These are phyloP conservation scores for Caenorhabditis sulstoni DNA, from an alignment of 2,888 invertebrate genomes.

Conservation along the genomic window DNA sequence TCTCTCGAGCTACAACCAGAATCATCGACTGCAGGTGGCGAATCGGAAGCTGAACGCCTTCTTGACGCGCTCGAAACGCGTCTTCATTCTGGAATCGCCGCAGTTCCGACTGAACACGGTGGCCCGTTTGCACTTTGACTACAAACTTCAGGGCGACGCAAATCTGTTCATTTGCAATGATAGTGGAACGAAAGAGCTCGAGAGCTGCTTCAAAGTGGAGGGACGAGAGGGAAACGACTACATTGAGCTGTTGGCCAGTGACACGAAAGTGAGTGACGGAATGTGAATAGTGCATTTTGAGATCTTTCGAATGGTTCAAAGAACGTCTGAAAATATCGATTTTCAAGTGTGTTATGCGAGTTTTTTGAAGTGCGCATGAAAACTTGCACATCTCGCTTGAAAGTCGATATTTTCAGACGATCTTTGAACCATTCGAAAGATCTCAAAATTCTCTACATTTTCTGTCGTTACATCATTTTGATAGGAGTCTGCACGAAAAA, in stretches of 20 bases:
- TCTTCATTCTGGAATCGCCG: slow-evolving; percentile 78
- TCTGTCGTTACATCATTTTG: too few relatives aligned
- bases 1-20: too few relatives aligned
- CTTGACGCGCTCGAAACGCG: slow-evolving; percentile 61
- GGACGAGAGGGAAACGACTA: slow-evolving; percentile 70
- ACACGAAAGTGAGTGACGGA: slow-evolving; percentile 71
- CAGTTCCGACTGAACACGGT: slow-evolving; percentile 77
- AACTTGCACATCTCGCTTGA: too few relatives aligned
- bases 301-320: too few relatives aligned
- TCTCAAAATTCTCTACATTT: too few relatives aligned
- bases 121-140: slow-evolving; percentile 77
- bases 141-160: slow-evolving; percentile 72
- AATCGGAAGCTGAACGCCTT: slow-evolving; percentile 57
- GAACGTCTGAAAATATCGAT: too few relatives aligned
- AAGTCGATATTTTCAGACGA: too few relatives aligned
- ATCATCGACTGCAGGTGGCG: slow-evolving; percentile 36
- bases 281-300: too few relatives aligned
- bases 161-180: slow-evolving; percentile 79
- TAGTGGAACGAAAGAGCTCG: slow-evolving; percentile 77
- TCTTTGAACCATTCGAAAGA: too few relatives aligned
- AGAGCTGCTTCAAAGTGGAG: slow-evolving; percentile 77
- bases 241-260: slow-evolving; percentile 77
- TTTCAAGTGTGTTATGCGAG: too few relatives aligned
- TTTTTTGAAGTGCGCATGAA: too few relatives aligned
- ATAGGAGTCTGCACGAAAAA: too few relatives aligned